A percentile compares a stretch with the other conserved stretches of the same genome.
phyloP scores from a whole-genome alignment of 2,888 invertebrate genomes.

The Eurytoma adleriae region DNA sequence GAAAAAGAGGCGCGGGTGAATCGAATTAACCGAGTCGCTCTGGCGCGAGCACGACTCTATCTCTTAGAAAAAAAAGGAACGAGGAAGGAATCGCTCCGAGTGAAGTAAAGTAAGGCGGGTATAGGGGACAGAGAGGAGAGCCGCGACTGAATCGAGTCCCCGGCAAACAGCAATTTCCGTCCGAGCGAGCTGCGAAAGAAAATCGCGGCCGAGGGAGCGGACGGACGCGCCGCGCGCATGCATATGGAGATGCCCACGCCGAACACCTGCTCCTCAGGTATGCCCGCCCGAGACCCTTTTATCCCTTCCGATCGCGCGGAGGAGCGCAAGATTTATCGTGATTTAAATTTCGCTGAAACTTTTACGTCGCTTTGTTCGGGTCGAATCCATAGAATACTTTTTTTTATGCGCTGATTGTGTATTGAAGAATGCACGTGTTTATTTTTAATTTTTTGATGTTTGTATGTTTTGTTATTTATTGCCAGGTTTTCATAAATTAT shows the following conservation, averaged over 20 bases:
- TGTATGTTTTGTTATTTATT: too few relatives aligned
- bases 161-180: slow-evolving; percentile 32
- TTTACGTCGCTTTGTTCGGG: too few relatives aligned
- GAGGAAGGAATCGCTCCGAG: neutral
- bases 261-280: slow-evolving; percentile 50
- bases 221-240: slow-evolving; percentile 1
- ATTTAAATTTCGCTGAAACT: too few relatives aligned
- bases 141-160: neutral
- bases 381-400: too few relatives aligned
- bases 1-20: too few relatives aligned
- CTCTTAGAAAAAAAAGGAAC: neutral
- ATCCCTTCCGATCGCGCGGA: neutral
- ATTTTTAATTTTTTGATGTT: too few relatives aligned
- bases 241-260: neutral
- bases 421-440: too few relatives aligned
- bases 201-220: neutral
- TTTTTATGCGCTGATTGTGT: too few relatives aligned
- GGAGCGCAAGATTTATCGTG: too few relatives aligned
- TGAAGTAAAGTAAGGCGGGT: neutral
- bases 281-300: slow-evolving; percentile 17
- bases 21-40: neutral
- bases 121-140: neutral
- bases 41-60: neutral
- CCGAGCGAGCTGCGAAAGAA: neutral
- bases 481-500: too few relatives aligned